Evolutionary conservation across 2,888 invertebrate genomes (phyloP).

Genomic region (Stenotaenia linearis): DNA sequence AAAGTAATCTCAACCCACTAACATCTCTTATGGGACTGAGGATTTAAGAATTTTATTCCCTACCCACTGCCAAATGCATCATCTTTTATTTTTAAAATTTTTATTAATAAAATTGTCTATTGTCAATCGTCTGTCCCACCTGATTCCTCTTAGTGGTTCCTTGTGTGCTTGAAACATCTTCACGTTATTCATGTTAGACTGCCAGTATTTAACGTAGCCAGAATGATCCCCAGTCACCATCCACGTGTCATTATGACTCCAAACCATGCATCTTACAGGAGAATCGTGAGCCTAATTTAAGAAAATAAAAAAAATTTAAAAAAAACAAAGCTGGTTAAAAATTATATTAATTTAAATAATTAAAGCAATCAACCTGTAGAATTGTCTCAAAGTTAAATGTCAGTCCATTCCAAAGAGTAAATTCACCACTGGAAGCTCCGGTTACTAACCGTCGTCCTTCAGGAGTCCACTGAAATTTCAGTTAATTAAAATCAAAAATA

Average conservation of each 20-base stretch:
- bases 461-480: constrained; percentile 75
- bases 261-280: constrained; percentile 97
- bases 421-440: constrained; percentile 98
- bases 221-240: constrained; percentile 99
- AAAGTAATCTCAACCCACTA: background rate
- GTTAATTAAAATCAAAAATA: constrained; percentile 41
- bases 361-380: constrained; percentile 82
- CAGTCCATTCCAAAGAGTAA: constrained; percentile 98
- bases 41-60: background rate
- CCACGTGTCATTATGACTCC: constrained; percentile 99
- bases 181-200: constrained; percentile 99
- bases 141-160: constrained; percentile 97
- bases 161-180: constrained; percentile 99
- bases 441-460: constrained; percentile 96
- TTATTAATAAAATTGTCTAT: background rate
- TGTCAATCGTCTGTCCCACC: constrained; percentile 54
- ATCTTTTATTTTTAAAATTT: background rate
- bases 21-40: background rate
- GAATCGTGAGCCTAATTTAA: constrained; percentile 87
- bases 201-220: constrained; percentile 99
- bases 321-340: background rate
- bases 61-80: background rate
- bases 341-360: constrained; percentile 38
- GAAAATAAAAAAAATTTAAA: constrained; percentile 29
- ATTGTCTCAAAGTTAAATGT: constrained; percentile 99